Conservation (phyloP, 2,888 invertebrate species). For the Drosophila putrida region DNA sequence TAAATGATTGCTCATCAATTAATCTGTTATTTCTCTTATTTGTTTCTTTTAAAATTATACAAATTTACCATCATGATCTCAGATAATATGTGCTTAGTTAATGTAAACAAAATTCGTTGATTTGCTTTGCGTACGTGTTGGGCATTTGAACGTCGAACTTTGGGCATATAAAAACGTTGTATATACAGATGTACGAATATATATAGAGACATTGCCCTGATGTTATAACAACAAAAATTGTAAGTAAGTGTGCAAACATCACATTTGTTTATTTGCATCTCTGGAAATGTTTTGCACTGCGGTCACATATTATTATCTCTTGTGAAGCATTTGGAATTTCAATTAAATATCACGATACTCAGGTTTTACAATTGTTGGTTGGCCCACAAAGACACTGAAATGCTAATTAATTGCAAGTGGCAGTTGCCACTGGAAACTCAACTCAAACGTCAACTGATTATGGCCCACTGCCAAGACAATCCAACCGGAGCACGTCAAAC, state of each 20-base stretch:
- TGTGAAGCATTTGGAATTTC: conserved; percentile 64
- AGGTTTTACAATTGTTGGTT: conserved; percentile 32
- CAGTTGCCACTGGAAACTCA: conserved; percentile 20
- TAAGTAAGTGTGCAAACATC: conserved; percentile 34
- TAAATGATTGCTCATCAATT: conserved; percentile 42
- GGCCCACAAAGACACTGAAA: conserved; percentile 51
- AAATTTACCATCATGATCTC: conserved; percentile 38
- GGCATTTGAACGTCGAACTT: conserved; percentile 28
- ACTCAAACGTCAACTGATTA: conserved; percentile 23
- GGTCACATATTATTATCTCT: conserved; percentile 59
- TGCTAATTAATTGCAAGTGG: conserved; percentile 46
- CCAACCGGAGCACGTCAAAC: conserved; percentile 26
- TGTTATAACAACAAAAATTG: conserved; percentile 42
- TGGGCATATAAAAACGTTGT: conserved; percentile 2
- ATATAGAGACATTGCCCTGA: conserved; percentile 26
- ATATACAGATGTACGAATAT: background rate
- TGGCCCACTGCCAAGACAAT: conserved; percentile 37
- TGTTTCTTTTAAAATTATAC: conserved; percentile 12
- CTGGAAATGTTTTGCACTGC: conserved; percentile 59
- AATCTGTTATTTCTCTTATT: conserved; percentile 11
- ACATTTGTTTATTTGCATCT: conserved; percentile 44
- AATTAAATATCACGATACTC: conserved; percentile 55
- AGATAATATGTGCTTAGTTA: conserved; percentile 29
- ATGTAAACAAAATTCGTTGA: conserved; percentile 51
- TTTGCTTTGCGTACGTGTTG: conserved; percentile 33